Evolutionary conservation across 2,113 vertebrate species (phyloP).

Genomic region (Hoplias malabaricus): DNA sequence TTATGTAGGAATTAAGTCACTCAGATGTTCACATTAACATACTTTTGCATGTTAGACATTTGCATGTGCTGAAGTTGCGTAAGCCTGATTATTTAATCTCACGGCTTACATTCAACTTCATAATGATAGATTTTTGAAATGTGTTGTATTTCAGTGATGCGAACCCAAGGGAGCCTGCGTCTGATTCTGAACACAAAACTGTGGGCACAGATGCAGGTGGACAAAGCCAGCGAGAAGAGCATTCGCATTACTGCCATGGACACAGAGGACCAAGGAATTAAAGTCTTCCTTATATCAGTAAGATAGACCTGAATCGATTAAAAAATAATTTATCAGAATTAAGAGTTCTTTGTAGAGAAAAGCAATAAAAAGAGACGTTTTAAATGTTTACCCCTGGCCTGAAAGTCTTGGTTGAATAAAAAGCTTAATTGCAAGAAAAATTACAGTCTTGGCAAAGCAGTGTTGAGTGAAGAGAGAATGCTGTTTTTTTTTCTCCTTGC

Average conservation of each 20-base stretch:
- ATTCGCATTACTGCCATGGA: conserved; percentile 95
- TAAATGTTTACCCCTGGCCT: too few species aligned
- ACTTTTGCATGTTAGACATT: not conserved
- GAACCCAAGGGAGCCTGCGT: conserved; percentile 94
- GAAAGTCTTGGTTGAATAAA: not conserved
- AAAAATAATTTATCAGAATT: too few species aligned
- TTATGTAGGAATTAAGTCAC: not conserved
- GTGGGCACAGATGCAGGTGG: conserved; percentile 98
- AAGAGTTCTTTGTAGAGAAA: too few species aligned
- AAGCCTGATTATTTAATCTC: not conserved
- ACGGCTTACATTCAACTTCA: not conserved
- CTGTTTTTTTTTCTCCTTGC: too few species aligned
- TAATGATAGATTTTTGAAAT: not conserved
- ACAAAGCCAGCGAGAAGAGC: conserved; percentile 97
- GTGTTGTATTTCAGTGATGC: conserved; percentile 82
- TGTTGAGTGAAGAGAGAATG: too few species aligned
- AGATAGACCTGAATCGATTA: conserved; percentile 39
- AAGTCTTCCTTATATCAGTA: conserved; percentile 97
- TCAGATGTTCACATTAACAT: not conserved
- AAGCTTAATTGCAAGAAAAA: not conserved
- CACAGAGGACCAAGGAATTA: conserved; percentile 95
- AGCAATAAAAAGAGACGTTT: too few species aligned
- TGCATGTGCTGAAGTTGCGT: not conserved
- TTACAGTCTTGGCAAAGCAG: too few species aligned
- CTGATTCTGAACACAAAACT: conserved; percentile 98